Evolutionary conservation across 92 coral and sea anemone genomes (phyloP), one percentile per base, ranked within the genome.

Genomic region (Phenganax stokvisi): DNA sequence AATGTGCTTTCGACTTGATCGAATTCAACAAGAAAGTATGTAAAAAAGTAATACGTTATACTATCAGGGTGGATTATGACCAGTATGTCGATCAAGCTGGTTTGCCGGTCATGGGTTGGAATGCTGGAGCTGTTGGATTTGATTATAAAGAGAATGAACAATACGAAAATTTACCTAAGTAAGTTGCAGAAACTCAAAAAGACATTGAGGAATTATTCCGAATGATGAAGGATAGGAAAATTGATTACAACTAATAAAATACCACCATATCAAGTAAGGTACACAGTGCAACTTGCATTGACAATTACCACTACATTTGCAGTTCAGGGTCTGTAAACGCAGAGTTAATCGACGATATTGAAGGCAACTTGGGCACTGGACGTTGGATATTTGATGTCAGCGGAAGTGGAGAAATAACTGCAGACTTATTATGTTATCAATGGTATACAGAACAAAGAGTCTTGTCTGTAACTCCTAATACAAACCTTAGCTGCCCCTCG

Each of bases 241-340:
- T 1, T 37, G 47, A 37, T 37, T 37, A 37, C 47, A 37, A 37
- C 2, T 37, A 37, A 5, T 37, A 37, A 37, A 10, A 17, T 28
- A 65, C 71, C 15, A 37, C 5, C 47, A 37, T 37, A 37, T 65
- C 71, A 11, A 65, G 17, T 17, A 65, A 20, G 25, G 71, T 37
- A 37, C 5, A 17, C 27, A 11, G 10, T 17, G 11, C 31, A 65
- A 28, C 11, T 44, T 17, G 71, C 71, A 11, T 65, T 11, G 27
- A 11, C 15, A 10, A 17, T 65, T 12, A 17, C 10, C 25, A 9
- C 0, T 74, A n/a, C 20, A n/a, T 27, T 5, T 54, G 3, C 44
- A 74, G 79, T 54, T 74, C 79, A 53, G 79, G 79, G 0, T 53
- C 79, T 6, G 79, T 74, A n/a, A 54, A 74, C 61, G 79, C 79